These are phyloP conservation scores for Ataeniobius toweri DNA, from an alignment of 2,797 vertebrate genomes.

Conservation along the genomic window DNA sequence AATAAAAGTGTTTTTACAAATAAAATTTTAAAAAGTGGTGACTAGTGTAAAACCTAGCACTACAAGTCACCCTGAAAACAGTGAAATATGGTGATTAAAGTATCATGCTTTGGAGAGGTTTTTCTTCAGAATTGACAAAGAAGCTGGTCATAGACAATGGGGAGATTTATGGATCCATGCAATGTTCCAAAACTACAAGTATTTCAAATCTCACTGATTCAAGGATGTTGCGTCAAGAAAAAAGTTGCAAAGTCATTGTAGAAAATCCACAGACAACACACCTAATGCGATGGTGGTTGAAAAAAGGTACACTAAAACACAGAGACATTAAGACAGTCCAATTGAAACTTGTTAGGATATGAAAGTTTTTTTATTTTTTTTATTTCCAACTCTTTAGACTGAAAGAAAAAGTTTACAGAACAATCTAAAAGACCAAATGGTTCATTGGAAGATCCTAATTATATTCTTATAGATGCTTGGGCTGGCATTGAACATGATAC, in stretches of 20 bases:
- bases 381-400: background rate
- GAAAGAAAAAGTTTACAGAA: background rate
- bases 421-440: background rate
- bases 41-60: background rate
- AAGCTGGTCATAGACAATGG: background rate
- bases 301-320: too few species aligned
- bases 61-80: background rate
- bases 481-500: constrained; percentile 15
- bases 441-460: background rate
- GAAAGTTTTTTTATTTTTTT: background rate
- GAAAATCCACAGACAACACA: background rate
- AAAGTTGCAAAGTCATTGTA: background rate
- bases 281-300: too few species aligned
- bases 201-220: background rate
- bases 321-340: background rate
- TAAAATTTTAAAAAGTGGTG: background rate
- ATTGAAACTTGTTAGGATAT: background rate
- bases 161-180: background rate
- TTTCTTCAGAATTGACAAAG: too few species aligned
- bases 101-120: too few species aligned
- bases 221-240: background rate
- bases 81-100: too few species aligned
- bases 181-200: background rate
- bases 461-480: background rate
- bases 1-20: background rate